These are phyloP conservation scores for Cepaea nemoralis DNA, from an alignment of 1,140 invertebrate genomes.

Conservation along the genomic window DNA sequence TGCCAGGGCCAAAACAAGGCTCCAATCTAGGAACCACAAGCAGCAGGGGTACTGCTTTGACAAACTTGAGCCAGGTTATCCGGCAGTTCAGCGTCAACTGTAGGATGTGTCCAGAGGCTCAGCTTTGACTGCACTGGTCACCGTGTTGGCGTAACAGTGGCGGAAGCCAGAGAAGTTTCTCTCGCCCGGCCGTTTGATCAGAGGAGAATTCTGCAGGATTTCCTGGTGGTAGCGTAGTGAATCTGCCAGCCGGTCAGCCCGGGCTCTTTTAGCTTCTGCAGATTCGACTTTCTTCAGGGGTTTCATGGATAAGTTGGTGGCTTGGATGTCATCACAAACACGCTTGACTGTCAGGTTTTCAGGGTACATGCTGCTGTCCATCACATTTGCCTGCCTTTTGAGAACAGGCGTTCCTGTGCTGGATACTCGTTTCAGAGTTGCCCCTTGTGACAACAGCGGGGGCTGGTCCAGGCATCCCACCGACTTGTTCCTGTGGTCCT, in stretches of 20 bases:
- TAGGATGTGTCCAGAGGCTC: constrained; percentile 42
- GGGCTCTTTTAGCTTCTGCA: constrained; percentile 34
- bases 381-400: constrained; percentile 39
- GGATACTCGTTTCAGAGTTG: constrained; percentile 41
- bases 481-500: constrained; percentile 27
- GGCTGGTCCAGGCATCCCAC: constrained; percentile 31
- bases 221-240: constrained; percentile 45
- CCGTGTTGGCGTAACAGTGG: constrained; percentile 44
- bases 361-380: constrained; percentile 25
- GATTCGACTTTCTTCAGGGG: constrained; percentile 36
- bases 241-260: constrained; percentile 43
- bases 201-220: constrained; percentile 47
- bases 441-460: not conserved
- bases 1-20: constrained; percentile 29
- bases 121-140: constrained; percentile 38
- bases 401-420: constrained; percentile 42
- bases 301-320: constrained; percentile 36
- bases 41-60: constrained; percentile 39
- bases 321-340: constrained; percentile 27
- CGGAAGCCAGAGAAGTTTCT: constrained; percentile 44
- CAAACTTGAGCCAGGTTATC: constrained; percentile 1
- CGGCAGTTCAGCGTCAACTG: constrained; percentile 4
- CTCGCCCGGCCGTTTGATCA: constrained; percentile 41
- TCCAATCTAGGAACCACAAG: constrained; percentile 31
- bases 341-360: constrained; percentile 33